These are phyloP conservation scores for Paratrypauchen microcephalus DNA, from an alignment of 2,797 vertebrate species.

Conservation along the genomic window DNA sequence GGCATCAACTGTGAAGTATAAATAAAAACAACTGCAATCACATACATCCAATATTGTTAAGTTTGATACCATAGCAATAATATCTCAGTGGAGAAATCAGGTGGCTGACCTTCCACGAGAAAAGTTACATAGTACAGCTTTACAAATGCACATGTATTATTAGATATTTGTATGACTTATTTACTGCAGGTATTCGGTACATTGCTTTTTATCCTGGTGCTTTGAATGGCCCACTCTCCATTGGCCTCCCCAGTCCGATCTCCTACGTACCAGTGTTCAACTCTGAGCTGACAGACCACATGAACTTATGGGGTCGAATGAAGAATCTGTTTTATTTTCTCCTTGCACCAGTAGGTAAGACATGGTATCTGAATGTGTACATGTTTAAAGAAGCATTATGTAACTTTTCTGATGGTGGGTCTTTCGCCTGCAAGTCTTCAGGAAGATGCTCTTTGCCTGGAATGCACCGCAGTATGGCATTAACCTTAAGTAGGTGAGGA, in stretches of 20 bases:
- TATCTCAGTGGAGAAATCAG: no score
- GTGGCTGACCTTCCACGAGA: no score
- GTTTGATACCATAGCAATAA: no score
- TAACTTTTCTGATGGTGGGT: no score
- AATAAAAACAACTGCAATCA: no score
- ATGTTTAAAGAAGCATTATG: neutral
- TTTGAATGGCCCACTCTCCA: constrained; percentile 45
- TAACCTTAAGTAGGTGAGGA: no score
- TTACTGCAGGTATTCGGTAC: constrained; percentile 49
- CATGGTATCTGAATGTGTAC: neutral
- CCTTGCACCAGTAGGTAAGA: constrained; percentile 29
- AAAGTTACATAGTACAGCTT: no score
- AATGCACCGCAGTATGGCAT: no score
- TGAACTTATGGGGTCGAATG: constrained; percentile 65
- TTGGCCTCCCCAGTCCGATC: constrained; percentile 43
- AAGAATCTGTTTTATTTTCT: constrained; percentile 67
- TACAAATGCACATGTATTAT: neutral
- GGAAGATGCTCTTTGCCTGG: no score
- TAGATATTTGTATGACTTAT: neutral
- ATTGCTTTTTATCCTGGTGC: constrained; percentile 49
- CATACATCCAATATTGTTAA: no score
- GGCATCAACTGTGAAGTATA: no score
- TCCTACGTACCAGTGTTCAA: constrained; percentile 57
- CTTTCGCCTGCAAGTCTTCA: no score
- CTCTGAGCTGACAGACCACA: constrained; percentile 59